phyloP scores from a whole-genome alignment of 1,140 invertebrate species.

The Ostrea denselamellosa region DNA sequence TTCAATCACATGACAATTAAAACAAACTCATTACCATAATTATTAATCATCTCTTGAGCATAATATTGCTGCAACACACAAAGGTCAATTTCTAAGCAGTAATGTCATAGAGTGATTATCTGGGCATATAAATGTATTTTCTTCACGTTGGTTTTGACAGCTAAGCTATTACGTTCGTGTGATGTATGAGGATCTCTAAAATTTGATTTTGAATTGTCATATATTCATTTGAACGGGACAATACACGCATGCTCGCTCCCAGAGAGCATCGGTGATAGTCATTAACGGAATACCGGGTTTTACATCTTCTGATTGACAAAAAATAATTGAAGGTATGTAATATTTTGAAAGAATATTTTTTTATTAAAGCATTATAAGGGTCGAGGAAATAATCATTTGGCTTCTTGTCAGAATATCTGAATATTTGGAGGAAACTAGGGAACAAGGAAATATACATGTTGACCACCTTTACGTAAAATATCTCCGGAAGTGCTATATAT shows the following conservation, averaged over 20 bases:
- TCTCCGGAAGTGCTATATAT: not conserved
- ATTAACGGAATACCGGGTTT: not conserved
- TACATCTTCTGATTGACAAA: constrained; percentile 23
- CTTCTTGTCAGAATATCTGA: not conserved
- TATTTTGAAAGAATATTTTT: not conserved
- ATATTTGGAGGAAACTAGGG: not conserved
- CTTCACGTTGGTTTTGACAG: constrained; percentile 19
- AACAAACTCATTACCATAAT: constrained; percentile 35
- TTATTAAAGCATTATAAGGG: no score
- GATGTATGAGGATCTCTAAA: not conserved
- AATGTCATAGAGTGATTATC: constrained; percentile 18
- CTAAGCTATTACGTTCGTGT: not conserved
- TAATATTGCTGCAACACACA: constrained; percentile 7
- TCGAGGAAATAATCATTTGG: not conserved
- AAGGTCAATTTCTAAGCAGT: constrained; percentile 1
- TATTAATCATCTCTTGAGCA: constrained; percentile 26
- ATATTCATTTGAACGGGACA: constrained; percentile 25
- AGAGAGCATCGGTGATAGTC: not conserved
- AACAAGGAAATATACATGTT: not conserved
- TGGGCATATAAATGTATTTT: constrained; percentile 13
- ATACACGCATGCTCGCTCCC: constrained; percentile 13
- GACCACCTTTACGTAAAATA: not conserved
- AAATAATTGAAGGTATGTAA: not conserved
- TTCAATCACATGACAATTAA: constrained; percentile 40
- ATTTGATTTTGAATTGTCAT: constrained; percentile 39